Conservation (phyloP, 2,797 vertebrate species). For the Fringilla coelebs region DNA sequence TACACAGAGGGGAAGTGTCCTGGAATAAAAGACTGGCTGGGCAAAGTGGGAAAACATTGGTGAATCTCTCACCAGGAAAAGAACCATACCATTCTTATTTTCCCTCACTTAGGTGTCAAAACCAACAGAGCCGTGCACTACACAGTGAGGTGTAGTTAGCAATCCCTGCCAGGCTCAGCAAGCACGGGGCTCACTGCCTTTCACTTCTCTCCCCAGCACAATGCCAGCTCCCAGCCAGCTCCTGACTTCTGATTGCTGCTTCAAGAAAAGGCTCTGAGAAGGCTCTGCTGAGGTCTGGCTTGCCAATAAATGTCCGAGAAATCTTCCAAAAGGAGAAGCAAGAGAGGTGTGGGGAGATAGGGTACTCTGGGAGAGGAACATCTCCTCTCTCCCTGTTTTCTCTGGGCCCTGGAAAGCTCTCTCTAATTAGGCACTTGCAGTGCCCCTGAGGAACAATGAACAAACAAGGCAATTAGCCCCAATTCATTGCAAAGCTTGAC, state of each 20-base stretch:
- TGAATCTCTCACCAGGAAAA: background rate
- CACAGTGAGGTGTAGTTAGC: accelerated
- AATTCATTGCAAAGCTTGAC: conserved; percentile 18
- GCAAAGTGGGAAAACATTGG: background rate
- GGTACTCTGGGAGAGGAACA: background rate
- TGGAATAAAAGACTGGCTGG: background rate
- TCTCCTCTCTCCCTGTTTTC: background rate
- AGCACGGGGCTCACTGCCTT: background rate
- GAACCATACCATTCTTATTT: background rate
- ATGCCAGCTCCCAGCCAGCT: background rate
- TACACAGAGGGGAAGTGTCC: background rate
- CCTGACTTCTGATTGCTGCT: background rate
- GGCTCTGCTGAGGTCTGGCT: background rate
- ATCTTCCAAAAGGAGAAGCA: background rate
- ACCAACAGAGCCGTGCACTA: background rate
- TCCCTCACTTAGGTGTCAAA: background rate
- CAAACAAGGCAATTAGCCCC: conserved; percentile 49
- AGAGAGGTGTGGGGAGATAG: background rate
- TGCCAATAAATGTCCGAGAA: background rate
- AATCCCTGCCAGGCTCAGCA: background rate
- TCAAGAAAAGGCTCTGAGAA: background rate
- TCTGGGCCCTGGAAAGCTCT: background rate
- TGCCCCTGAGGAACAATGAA: background rate
- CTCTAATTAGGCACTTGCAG: background rate
- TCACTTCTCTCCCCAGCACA: background rate